These are phyloP conservation scores for Drosophila bocki DNA, from an alignment of 1,140 invertebrate genomes.

Conservation along the genomic window DNA sequence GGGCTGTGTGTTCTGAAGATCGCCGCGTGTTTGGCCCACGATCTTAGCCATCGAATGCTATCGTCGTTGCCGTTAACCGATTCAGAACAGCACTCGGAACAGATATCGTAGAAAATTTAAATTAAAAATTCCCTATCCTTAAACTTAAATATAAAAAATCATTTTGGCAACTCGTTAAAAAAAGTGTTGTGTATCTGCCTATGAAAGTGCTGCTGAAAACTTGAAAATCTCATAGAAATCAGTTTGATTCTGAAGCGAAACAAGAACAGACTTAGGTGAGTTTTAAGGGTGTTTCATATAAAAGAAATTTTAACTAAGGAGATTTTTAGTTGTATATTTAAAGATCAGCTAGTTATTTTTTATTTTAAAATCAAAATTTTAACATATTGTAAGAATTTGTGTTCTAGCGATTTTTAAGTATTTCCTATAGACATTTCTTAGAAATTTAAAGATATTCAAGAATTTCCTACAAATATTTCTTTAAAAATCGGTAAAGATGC, in stretches of 20 bases:
- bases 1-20: slow-evolving; percentile 34
- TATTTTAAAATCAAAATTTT: no score
- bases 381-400: no score
- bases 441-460: no score
- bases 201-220: slow-evolving; percentile 28
- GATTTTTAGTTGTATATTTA: not conserved
- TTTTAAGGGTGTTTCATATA: not conserved
- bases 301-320: not conserved
- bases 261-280: slow-evolving; percentile 30
- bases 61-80: slow-evolving; percentile 12
- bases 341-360: not conserved
- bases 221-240: slow-evolving; percentile 19
- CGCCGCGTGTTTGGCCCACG: slow-evolving; percentile 16
- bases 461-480: no score
- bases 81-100: slow-evolving; percentile 37
- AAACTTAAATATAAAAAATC: slow-evolving; percentile 6
- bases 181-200: slow-evolving; percentile 29
- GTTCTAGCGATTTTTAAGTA: no score
- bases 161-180: not conserved
- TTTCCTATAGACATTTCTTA: no score
- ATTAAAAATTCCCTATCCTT: not conserved
- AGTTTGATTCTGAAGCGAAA: slow-evolving; percentile 16
- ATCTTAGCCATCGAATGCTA: slow-evolving; percentile 11
- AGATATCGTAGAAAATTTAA: slow-evolving; percentile 23
- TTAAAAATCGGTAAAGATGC: fast-evolving